Base-by-base conservation (phyloP, 2,113 vertebrate species). In the Anguilla japonica region DNA sequence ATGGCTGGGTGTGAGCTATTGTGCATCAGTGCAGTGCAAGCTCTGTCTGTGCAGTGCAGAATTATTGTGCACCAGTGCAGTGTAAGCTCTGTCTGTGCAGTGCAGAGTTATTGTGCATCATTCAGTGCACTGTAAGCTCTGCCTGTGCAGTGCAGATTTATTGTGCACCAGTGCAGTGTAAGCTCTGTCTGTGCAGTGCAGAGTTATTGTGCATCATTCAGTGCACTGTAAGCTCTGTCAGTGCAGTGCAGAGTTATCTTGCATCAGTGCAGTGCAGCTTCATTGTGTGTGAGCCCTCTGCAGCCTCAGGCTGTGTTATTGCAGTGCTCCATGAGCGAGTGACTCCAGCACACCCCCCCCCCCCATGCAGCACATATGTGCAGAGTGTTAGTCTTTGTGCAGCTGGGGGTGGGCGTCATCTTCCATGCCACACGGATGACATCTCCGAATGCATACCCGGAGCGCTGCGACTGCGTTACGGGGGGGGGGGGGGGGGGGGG, bases 401-500 rank as follows among this genome's bases (percentile, higher is more conserved):
- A 29, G 84, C 29, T 83, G 57, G 88, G 88, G 83, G 79, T 40
- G 75, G 53, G 39, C 26, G 22, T 29, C 20, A 4, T 43, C 81
- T 40, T 71, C 39, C 46, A 63, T 29, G 87, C 34, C 22, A 34
- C 39, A 14, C 20, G 39, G 79, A 41, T 41, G 80, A 81, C n/a
- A 57, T 60, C 81, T 56, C 41, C 40, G 50, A 79, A 43, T 46
- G 41, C 41, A n/a, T 41, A 78, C n/a, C 29, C 39, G 29, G 29
- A 29, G 41, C 40, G 56, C 81, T 9, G 13, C 13, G 83, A 85
- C 81, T 53, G 56, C 6, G 57, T 4, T 20, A 16, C 18, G 26
- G 57, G 79, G 79, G 67, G 56, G 89, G 86, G 90, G 41, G 56
- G 89, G 86, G 26, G 57, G 79, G 79, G 67, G 56, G 89, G 86